Evolutionary conservation across 2,888 invertebrate genomes (phyloP), one percentile per base, ranked within the genome.

Genomic region (Acronicta aceris): DNA sequence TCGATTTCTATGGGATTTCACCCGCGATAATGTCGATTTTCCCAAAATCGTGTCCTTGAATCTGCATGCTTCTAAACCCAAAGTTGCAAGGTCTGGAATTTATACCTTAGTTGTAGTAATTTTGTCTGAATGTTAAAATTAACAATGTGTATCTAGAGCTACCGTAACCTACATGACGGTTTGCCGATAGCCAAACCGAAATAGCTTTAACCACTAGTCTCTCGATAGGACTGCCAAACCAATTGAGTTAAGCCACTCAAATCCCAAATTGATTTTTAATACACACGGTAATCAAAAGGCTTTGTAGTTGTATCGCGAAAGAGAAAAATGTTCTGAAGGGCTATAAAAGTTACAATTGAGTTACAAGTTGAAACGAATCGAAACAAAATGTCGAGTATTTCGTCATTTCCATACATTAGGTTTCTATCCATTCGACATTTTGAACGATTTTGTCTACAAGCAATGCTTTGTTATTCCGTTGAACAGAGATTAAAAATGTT

Each of bases 221-320:
- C 40, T 66, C 67, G 66, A 77, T 74, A 65, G 68, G 50, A 47
- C 79, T 79, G 80, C 79, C 83, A 81, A 81, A 78, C 73, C 59
- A 75, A 70, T 68, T 72, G 74, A 78, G 74, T 74, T 71, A 65
- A 68, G 21, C 59, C 72, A 70, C 74, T 76, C 65, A 67, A 78
- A 62, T 67, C 57, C n/a, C 43, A 59, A 78, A 75, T 73, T 70
- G 66, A 77, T 74, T 76, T 65, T 75, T 71, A 71, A 59, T 67
- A 47, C 65, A 43, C 27, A 46, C 56, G 38, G 49, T 61, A 57
- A 68, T 68, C 60, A 58, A 65, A 59, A 63, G 52, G 54, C 36
- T 63, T 61, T 56, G 51, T 58, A 49, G 45, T 56, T 21, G 59
- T 27, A 21, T 21, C 21, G 4, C 21, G 21, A 21, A 21, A 21